phyloP scores from a whole-genome alignment of 2,113 vertebrate species.

The Turdus rufiventris region DNA sequence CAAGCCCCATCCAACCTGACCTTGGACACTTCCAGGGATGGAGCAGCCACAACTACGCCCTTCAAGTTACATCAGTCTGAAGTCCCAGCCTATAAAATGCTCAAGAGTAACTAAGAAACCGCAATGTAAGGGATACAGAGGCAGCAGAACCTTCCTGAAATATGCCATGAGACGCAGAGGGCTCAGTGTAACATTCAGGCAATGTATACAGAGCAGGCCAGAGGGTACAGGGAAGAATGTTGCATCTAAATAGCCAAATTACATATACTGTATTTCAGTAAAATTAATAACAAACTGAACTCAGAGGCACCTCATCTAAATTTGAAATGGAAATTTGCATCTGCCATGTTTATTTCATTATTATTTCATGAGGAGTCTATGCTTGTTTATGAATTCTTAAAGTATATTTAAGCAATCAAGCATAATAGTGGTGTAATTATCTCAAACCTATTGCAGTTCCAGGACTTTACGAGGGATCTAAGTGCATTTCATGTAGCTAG shows the following conservation, averaged over 20 bases:
- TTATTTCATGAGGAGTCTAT: constrained; percentile 58
- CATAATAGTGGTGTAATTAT: constrained; percentile 62
- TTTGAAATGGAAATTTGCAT: constrained; percentile 43
- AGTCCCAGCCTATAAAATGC: background rate
- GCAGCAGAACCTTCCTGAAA: background rate
- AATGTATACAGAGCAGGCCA: background rate
- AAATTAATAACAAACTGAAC: constrained; percentile 23
- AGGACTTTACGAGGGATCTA: constrained; percentile 37
- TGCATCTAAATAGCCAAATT: constrained; percentile 39
- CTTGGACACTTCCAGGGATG: background rate
- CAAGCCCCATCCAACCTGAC: background rate
- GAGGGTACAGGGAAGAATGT: background rate
- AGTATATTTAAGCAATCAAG: constrained; percentile 66
- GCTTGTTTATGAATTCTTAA: constrained; percentile 67
- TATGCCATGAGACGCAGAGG: background rate
- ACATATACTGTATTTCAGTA: background rate
- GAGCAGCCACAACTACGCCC: background rate
- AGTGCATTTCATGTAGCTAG: constrained; percentile 21
- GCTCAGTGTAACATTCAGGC: background rate
- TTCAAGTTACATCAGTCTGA: background rate
- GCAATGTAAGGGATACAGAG: rapidly evolving
- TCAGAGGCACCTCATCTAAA: constrained; percentile 31
- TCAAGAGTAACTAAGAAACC: background rate
- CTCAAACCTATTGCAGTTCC: constrained; percentile 44
- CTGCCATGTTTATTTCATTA: constrained; percentile 57